A percentile compares a stretch with the other conserved stretches of the same genome.
Conservation (phyloP, 2,113 vertebrate species). For the Oophaga pumilio region DNA sequence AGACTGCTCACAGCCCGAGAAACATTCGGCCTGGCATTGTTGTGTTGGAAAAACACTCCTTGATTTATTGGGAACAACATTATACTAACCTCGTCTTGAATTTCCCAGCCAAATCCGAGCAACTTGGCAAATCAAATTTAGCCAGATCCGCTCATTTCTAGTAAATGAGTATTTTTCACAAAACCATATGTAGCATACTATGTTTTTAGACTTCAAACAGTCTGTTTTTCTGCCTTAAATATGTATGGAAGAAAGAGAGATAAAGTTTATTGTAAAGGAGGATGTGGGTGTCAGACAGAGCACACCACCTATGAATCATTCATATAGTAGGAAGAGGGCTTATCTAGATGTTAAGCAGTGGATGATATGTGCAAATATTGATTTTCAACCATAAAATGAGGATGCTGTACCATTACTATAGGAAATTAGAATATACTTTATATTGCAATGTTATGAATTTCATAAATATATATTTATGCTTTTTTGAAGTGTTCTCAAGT, state of each 20-base stretch:
- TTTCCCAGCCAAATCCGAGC: no score
- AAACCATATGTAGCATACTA: conserved; percentile 14
- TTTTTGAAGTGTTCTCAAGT: no score
- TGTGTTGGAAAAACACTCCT: no score
- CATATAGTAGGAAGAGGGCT: neutral
- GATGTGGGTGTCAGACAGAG: conserved; percentile 19
- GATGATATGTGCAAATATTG: conserved; percentile 4
- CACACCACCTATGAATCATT: conserved; percentile 19
- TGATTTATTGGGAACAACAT: no score
- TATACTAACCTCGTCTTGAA: no score
- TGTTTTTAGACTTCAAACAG: neutral
- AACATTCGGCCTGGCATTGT: no score
- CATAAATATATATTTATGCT: no score
- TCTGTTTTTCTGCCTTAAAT: neutral
- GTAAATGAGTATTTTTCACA: neutral
- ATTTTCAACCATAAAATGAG: neutral
- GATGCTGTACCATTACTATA: neutral
- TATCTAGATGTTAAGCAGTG: conserved; percentile 16
- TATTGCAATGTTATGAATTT: neutral
- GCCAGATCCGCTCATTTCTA: no score
- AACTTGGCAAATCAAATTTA: no score
- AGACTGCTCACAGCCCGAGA: no score
- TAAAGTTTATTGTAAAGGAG: neutral
- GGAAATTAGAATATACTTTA: neutral
- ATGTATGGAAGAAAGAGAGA: neutral